phyloP scores from a whole-genome alignment of 2,113 vertebrate genomes.

The Sterrhoptilus dennistouni region DNA sequence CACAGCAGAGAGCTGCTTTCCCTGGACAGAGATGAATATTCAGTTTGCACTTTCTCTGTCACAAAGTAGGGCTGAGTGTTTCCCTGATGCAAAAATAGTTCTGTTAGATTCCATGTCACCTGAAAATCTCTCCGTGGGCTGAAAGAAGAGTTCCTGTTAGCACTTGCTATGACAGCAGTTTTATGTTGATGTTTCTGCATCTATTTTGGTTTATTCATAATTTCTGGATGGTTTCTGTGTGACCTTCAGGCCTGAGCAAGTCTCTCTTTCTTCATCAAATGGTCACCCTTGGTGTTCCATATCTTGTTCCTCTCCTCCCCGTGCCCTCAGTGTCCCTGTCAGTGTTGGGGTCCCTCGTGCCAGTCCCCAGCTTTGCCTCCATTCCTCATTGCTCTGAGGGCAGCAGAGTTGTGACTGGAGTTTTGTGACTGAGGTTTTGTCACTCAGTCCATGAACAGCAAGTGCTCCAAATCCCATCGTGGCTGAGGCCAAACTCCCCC shows the following conservation, averaged over 20 bases:
- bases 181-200: not conserved
- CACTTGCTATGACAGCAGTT: not conserved
- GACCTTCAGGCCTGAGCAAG: not conserved
- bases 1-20: not conserved
- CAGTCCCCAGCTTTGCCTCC: not conserved
- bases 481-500: not conserved
- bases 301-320: not conserved
- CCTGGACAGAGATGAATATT: not conserved
- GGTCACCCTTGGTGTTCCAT: constrained; percentile 23
- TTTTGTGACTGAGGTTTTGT: constrained; percentile 42
- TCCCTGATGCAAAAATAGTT: not conserved
- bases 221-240: not conserved
- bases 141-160: not conserved
- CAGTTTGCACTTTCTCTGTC: not conserved
- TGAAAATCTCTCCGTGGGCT: not conserved
- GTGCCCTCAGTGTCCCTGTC: not conserved
- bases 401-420: not conserved
- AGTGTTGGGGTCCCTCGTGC: not conserved
- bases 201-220: not conserved
- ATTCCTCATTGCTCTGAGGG: not conserved
- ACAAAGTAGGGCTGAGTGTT: not conserved
- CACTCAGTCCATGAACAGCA: not conserved
- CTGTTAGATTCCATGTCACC: not conserved
- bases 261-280: not conserved
- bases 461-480: not conserved